These are phyloP conservation scores for Latheticus oryzae DNA, from an alignment of 2,888 invertebrate species.

Conservation along the genomic window DNA sequence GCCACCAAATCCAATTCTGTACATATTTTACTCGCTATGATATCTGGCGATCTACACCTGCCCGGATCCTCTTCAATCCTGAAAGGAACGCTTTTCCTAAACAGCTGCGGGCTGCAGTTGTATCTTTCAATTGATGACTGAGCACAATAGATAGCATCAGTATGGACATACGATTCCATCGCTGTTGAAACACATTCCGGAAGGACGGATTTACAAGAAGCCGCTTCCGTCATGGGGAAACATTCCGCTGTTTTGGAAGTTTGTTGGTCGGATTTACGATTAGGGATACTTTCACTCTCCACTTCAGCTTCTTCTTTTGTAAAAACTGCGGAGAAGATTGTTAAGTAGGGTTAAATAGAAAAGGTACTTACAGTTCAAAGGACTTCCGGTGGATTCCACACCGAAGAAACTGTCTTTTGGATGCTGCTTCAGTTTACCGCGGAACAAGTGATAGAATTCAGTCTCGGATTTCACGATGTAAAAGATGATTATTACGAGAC, in stretches of 20 bases:
- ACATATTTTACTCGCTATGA: constrained; percentile 68
- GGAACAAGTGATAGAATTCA: constrained; percentile 64
- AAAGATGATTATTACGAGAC: constrained; percentile 70
- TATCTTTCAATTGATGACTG: constrained; percentile 64
- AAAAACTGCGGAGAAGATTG: constrained; percentile 68
- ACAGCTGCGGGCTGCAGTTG: constrained; percentile 64
- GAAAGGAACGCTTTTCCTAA: constrained; percentile 31
- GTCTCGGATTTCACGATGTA: constrained; percentile 72
- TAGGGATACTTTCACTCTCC: constrained; percentile 71
- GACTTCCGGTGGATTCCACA: constrained; percentile 69
- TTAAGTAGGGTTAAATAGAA: constrained; percentile 23
- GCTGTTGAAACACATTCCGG: constrained; percentile 54
- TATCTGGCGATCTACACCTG: constrained; percentile 60
- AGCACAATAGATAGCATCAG: constrained; percentile 53
- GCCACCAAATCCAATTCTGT: constrained; percentile 69
- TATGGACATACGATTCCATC: constrained; percentile 59
- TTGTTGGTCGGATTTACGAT: constrained; percentile 49
- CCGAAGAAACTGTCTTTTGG: constrained; percentile 67
- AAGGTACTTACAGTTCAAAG: constrained; percentile 71
- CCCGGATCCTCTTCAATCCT: constrained; percentile 32
- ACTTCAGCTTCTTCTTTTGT: constrained; percentile 75
- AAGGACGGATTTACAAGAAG: constrained; percentile 46
- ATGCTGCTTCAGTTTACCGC: constrained; percentile 65
- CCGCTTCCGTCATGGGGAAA: constrained; percentile 47
- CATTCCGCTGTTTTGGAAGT: constrained; percentile 40